These are phyloP conservation scores for Diplolepis rosae DNA, from an alignment of 2,888 invertebrate genomes.

Conservation along the genomic window DNA sequence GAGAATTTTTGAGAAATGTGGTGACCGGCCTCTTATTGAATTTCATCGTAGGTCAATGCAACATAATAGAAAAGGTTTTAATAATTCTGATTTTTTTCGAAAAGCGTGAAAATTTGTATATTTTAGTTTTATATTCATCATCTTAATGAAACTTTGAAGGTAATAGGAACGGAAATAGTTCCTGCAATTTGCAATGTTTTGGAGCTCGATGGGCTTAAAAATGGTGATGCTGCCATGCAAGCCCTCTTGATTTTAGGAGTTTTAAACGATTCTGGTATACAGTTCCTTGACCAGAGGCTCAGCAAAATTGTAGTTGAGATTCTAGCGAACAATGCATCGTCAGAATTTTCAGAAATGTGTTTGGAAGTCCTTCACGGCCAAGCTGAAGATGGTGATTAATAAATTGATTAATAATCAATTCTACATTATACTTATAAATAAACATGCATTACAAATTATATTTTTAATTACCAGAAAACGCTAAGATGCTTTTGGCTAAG, in stretches of 20 bases:
- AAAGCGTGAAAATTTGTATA: conserved; percentile 74
- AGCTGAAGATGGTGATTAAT: conserved; percentile 82
- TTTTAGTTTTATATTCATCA: conserved; percentile 28
- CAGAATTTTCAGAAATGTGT: conserved; percentile 85
- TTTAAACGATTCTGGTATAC: conserved; percentile 73
- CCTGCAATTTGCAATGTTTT: conserved; percentile 74
- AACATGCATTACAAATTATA: not conserved
- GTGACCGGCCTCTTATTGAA: conserved; percentile 87
- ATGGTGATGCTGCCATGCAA: conserved; percentile 75
- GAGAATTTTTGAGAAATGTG: conserved; percentile 78
- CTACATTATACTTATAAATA: not conserved
- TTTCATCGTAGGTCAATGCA: conserved; percentile 84
- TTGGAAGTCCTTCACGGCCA: conserved; percentile 85
- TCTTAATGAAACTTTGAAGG: conserved; percentile 60
- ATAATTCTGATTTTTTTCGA: not conserved
- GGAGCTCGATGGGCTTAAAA: conserved; percentile 69
- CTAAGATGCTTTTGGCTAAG: conserved; percentile 84
- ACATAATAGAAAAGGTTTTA: conserved; percentile 77
- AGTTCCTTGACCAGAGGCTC: conserved; percentile 76
- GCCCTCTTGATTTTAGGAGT: conserved; percentile 75
- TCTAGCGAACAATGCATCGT: conserved; percentile 79
- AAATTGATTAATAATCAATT: not conserved
- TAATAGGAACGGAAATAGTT: conserved; percentile 74
- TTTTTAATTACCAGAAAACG: conserved; percentile 78
- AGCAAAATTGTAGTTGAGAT: conserved; percentile 80